A percentile compares a stretch with the other conserved stretches of the same genome.
Conservation (phyloP, 2,797 vertebrate species). For the Microhierax caerulescens region DNA sequence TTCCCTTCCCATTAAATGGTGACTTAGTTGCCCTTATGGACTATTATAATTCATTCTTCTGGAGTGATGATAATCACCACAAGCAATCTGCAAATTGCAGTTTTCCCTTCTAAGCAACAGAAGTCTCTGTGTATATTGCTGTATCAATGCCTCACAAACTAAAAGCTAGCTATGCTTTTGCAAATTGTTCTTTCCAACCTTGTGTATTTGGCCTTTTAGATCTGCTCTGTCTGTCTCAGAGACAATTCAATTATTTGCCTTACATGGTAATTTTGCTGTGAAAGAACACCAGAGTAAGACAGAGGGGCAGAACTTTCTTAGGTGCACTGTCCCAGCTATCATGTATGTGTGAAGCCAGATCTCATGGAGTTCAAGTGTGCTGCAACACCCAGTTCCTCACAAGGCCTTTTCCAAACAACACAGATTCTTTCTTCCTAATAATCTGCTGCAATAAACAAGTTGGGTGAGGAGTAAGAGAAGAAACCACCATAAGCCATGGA, state of each 20-base stretch:
- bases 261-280: background rate
- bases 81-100: background rate
- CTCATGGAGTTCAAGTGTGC: background rate
- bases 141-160: background rate
- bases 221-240: background rate
- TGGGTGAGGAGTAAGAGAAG: background rate
- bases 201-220: background rate
- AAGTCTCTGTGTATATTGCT: background rate
- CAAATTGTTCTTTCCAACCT: background rate
- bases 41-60: background rate
- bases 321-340: background rate
- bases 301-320: background rate
- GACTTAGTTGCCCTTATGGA: background rate
- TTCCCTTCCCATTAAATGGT: background rate
- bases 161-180: background rate
- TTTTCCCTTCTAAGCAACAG: background rate
- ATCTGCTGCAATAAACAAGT: background rate
- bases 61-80: background rate
- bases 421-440: background rate
- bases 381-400: background rate
- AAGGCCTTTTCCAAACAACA: background rate
- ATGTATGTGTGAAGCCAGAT: background rate
- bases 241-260: background rate
- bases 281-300: background rate
- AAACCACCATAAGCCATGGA: background rate